Evolutionary conservation across 1,140 invertebrate genomes (phyloP).

Genomic region (Choristoneura fumiferana): DNA sequence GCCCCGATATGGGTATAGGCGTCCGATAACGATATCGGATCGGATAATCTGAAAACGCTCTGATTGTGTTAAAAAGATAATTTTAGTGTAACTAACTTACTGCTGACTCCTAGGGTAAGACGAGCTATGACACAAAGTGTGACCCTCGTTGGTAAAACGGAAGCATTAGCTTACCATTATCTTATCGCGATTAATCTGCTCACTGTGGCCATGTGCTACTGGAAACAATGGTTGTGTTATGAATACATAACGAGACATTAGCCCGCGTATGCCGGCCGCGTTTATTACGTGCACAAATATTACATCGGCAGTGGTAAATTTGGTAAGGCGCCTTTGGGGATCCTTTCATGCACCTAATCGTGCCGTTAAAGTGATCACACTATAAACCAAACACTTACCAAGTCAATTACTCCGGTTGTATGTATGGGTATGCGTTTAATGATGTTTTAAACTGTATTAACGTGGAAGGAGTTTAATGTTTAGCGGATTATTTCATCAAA

Average conservation of each 20-base stretch:
- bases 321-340: neutral
- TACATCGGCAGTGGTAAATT: slow-evolving; percentile 9
- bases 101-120: no score
- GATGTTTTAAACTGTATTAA: neutral
- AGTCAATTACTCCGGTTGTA: neutral
- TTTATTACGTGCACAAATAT: slow-evolving; percentile 17
- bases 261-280: slow-evolving; percentile 1
- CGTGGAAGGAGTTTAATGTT: neutral
- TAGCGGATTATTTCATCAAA: no score
- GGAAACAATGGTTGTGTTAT: slow-evolving; percentile 15
- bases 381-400: slow-evolving; percentile 8
- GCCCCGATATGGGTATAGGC: no score
- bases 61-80: no score
- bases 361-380: slow-evolving; percentile 18
- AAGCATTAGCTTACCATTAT: no score
- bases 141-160: no score
- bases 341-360: neutral
- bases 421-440: neutral
- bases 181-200: neutral
- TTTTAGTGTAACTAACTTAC: no score
- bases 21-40: no score
- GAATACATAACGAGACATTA: slow-evolving; percentile 19
- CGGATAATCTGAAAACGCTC: no score
- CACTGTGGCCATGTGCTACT: neutral
- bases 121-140: no score